Percentiles rank a stretch among this genome's conserved stretches.
phyloP scores from a whole-genome alignment of 2,888 invertebrate species.

The Punctoribates punctum region DNA sequence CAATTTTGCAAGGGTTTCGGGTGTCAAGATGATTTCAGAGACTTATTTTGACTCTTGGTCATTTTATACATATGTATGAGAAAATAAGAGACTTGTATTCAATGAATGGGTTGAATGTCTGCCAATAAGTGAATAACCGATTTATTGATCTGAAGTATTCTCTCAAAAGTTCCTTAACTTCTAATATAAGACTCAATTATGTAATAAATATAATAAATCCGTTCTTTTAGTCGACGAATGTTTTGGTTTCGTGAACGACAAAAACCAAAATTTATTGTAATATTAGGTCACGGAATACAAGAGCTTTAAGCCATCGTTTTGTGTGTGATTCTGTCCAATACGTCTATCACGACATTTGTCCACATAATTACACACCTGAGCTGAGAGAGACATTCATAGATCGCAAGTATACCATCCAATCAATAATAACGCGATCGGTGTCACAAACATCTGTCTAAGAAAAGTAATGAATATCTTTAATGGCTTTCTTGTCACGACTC shows the following conservation, averaged over 20 bases:
- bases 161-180: no score
- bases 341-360: not conserved
- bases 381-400: not conserved
- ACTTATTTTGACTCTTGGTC: no score
- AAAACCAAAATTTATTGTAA: not conserved
- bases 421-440: conserved; percentile 30
- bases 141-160: no score
- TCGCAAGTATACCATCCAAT: not conserved
- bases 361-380: not conserved
- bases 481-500: conserved; percentile 5
- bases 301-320: not conserved
- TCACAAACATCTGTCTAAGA: conserved; percentile 26
- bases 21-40: no score
- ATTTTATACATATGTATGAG: no score
- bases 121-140: no score
- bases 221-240: no score
- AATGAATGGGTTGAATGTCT: no score
- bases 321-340: not conserved
- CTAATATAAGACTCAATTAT: no score
- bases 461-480: conserved; percentile 26
- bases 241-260: not conserved
- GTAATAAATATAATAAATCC: no score
- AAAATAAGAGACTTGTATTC: no score
- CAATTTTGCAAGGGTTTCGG: no score
- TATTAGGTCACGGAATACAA: not conserved